phyloP scores from a whole-genome alignment of 2,113 vertebrate genomes.

The Albula glossodonta region DNA sequence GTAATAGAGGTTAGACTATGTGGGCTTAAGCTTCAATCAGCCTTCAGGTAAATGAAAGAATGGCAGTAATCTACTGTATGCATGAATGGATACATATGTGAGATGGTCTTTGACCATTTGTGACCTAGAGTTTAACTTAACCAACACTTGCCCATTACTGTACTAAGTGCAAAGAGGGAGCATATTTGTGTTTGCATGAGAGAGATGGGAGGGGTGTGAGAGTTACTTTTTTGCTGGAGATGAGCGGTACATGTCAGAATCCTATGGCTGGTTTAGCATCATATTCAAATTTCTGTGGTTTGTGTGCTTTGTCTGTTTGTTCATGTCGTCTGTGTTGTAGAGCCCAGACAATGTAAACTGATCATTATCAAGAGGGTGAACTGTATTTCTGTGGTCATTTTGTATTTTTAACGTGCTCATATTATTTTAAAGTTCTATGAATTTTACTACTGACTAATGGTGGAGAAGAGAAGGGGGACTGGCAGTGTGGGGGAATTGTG shows the following conservation, averaged over 20 bases:
- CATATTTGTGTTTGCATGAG: conserved; percentile 32
- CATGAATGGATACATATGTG: not conserved
- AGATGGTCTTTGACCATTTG: not conserved
- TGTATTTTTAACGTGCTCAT: conserved; percentile 12
- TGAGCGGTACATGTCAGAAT: not conserved
- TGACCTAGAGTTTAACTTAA: not conserved
- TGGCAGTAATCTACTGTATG: not conserved
- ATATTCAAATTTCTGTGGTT: not conserved
- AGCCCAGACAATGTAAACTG: not conserved
- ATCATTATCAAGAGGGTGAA: not conserved
- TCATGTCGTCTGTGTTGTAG: not conserved
- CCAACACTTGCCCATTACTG: not conserved
- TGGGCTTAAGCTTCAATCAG: not conserved
- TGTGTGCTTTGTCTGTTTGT: not conserved
- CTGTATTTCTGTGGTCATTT: not conserved
- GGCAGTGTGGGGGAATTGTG: conserved; percentile 23
- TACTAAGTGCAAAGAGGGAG: not conserved
- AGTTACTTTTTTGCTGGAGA: not conserved
- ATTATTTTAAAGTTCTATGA: conserved; percentile 44
- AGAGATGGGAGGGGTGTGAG: not conserved
- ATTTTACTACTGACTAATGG: conserved; percentile 71
- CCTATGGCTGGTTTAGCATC: not conserved
- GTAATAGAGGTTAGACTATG: not conserved
- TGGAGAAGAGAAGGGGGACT: conserved; percentile 34
- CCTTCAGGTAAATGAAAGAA: not conserved